A percentile compares a stretch with the other conserved stretches of the same genome.
These are phyloP conservation scores for Variabilichromis moorii DNA, from an alignment of 2,113 vertebrate species.

Conservation along the genomic window DNA sequence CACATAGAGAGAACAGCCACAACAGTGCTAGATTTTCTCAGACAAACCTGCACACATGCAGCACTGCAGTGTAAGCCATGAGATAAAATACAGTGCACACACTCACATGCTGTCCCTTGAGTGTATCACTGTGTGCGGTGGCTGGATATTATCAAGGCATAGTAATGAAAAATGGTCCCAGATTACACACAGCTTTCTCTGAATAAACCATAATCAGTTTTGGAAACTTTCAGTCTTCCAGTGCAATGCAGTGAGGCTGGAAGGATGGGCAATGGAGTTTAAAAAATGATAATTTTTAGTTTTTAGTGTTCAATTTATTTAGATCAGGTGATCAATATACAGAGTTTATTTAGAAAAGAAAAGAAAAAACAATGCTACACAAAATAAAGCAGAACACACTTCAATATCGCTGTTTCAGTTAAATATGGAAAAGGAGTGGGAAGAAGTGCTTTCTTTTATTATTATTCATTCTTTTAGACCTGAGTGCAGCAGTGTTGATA, in stretches of 20 bases:
- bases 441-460: background rate
- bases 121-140: slow-evolving; percentile 17
- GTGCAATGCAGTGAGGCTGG: background rate
- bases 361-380: background rate
- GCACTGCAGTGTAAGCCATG: background rate
- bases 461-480: background rate
- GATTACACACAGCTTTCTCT: slow-evolving; percentile 1
- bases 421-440: background rate
- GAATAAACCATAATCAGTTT: slow-evolving; percentile 42
- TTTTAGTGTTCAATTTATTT: background rate
- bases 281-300: background rate
- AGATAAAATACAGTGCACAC: slow-evolving; percentile 11
- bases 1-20: too few species aligned
- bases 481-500: background rate
- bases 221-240: background rate
- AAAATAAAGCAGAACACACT: background rate
- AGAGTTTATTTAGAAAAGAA: background rate
- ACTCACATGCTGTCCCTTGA: background rate
- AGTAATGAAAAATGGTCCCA: slow-evolving; percentile 21
- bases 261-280: background rate
- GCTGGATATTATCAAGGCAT: slow-evolving; percentile 9
- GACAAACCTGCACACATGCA: background rate
- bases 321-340: background rate
- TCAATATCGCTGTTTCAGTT: background rate
- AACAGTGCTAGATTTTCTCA: background rate